Evolutionary conservation across 1,140 invertebrate species (phyloP).

Genomic region (Trachelipus rathkii): DNA sequence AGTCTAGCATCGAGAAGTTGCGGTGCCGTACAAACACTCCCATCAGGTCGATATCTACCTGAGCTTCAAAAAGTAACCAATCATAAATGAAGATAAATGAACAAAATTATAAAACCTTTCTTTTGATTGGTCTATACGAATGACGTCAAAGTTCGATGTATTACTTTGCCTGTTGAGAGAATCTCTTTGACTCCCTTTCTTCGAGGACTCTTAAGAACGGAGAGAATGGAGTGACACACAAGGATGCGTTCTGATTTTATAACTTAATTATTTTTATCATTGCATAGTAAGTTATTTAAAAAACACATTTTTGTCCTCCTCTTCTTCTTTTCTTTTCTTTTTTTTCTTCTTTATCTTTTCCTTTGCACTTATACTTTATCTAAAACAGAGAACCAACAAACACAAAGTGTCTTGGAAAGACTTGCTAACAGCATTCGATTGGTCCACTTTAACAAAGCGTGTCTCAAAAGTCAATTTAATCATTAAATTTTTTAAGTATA

Average conservation of each 20-base stretch:
- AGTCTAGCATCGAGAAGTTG: neutral
- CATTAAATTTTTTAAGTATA: too few species aligned
- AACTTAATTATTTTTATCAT: constrained; percentile 14
- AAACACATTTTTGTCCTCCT: neutral
- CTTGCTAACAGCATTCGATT: too few species aligned
- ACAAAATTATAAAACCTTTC: neutral
- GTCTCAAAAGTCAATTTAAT: too few species aligned
- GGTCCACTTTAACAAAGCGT: too few species aligned
- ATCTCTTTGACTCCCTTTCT: constrained; percentile 3
- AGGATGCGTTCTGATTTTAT: constrained; percentile 7
- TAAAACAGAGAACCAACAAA: too few species aligned
- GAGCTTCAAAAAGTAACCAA: neutral
- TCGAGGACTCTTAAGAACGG: neutral
- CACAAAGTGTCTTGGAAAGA: too few species aligned
- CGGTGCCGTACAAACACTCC: neutral
- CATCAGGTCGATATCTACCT: neutral
- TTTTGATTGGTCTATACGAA: neutral
- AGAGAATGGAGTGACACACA: neutral
- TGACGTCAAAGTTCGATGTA: neutral
- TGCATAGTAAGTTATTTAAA: constrained; percentile 11
- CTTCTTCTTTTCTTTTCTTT: too few species aligned
- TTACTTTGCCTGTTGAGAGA: neutral
- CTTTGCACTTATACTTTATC: too few species aligned
- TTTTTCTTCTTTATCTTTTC: too few species aligned
- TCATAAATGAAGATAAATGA: neutral